Conservation (phyloP, 2,888 invertebrate species). For the Rhaphigaster nebulosa region DNA sequence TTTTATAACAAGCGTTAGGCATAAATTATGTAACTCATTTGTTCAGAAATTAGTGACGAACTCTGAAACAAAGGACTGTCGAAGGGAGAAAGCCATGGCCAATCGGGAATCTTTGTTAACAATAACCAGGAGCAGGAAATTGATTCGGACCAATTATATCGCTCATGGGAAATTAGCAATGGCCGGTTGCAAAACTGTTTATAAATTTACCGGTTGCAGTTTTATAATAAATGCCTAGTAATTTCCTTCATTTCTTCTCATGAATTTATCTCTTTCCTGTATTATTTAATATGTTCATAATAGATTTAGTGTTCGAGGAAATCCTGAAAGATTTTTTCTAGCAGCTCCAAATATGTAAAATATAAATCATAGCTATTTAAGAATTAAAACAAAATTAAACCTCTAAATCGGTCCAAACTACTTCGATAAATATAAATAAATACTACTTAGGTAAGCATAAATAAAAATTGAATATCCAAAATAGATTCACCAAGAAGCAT, state of each 20-base stretch:
- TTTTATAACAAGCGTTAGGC: background rate
- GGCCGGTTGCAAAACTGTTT: background rate
- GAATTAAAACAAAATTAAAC: too few relatives aligned
- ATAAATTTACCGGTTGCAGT: background rate
- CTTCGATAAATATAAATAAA: too few relatives aligned
- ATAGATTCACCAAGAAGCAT: too few relatives aligned
- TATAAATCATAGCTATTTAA: background rate
- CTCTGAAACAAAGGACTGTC: background rate
- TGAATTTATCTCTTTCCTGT: background rate
- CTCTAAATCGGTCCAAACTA: too few relatives aligned
- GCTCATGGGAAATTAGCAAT: conserved; percentile 14
- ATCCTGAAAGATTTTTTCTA: background rate
- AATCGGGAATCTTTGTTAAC: conserved; percentile 4
- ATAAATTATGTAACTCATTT: conserved; percentile 1
- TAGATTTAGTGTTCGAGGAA: background rate
- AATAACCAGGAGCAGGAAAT: background rate
- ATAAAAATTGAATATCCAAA: too few relatives aligned
- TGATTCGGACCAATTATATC: conserved; percentile 17
- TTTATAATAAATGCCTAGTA: background rate
- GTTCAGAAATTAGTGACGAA: background rate
- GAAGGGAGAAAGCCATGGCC: background rate
- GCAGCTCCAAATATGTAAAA: background rate
- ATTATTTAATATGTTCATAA: background rate
- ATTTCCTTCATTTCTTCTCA: background rate
- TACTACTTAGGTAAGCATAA: too few relatives aligned